These are phyloP conservation scores for Melolontha melolontha DNA, from an alignment of 2,888 invertebrate species.

Conservation along the genomic window DNA sequence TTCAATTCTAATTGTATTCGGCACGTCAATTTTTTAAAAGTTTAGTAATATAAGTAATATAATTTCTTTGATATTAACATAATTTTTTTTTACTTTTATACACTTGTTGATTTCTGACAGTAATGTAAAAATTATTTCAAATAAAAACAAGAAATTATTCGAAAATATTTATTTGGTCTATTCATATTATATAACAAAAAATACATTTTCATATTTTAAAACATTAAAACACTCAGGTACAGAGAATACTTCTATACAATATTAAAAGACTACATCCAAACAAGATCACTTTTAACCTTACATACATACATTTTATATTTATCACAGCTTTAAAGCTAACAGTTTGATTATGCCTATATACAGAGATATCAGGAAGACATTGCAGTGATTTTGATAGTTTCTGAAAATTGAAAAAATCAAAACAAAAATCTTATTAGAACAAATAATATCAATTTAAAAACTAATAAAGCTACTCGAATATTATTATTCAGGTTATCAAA, in stretches of 20 bases:
- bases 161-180: too few relatives aligned
- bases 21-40: too few relatives aligned
- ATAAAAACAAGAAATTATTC: too few relatives aligned
- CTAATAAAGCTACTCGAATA: too few relatives aligned
- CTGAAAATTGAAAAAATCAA: conserved; percentile 42
- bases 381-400: conserved; percentile 41
- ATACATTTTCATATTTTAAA: conserved; percentile 21
- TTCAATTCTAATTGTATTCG: too few relatives aligned
- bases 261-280: conserved; percentile 53
- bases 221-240: conserved; percentile 50
- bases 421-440: conserved; percentile 41
- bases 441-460: conserved; percentile 14
- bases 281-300: conserved; percentile 48
- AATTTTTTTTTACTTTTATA: too few relatives aligned
- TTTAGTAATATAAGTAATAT: too few relatives aligned
- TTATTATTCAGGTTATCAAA: background rate
- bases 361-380: conserved; percentile 50
- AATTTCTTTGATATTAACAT: too few relatives aligned
- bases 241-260: conserved; percentile 46
- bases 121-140: too few relatives aligned
- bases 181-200: background rate
- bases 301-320: conserved; percentile 43
- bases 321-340: conserved; percentile 64
- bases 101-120: too few relatives aligned
- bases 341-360: conserved; percentile 49